Base-by-base conservation (phyloP, 1,140 invertebrate species). In the Drosophila serrata region DNA sequence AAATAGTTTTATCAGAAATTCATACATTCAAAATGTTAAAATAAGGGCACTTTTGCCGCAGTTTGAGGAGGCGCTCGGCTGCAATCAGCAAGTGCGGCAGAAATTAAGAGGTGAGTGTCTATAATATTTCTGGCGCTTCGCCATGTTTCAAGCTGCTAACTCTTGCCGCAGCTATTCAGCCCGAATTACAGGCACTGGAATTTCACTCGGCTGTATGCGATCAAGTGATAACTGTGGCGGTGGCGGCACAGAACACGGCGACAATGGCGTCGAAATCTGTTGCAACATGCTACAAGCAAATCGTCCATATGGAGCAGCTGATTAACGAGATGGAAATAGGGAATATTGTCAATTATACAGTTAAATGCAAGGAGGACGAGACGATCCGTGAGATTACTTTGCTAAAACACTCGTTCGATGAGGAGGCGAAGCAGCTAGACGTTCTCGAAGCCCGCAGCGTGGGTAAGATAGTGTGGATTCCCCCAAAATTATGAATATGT, bases 361-460 rank as follows among this genome's bases (percentile, higher is more conserved):
- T 55, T 2, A 55, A 24, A 8, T 37, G 19, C 15, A 55, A 55
- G 33, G 51, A 55, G 55, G 55, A 57, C 4, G 11, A 57, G 22
- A 57, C 35, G 1, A 0, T 40, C 0, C 35, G 33, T 13, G 51
- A 55, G 35, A 22, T 55, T 11, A n/a, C 8, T n/a, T 4, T 6
- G 3, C 5, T 55, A 13, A 37, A 3, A 35, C 3, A n/a, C 2
- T 8, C 31, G 13, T 37, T 24, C 7, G 6, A 17, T 12, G 4
- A 42, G 9, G 33, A 40, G 35, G 9, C 35, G 9, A 17, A 42
- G 35, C 22, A 57, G 15, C 33, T 57, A 0, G 55, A 57, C 15
- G 0, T 8, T n/a, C 15, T 57, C 4, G 35, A 57, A 17, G n/a
- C 2, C 1, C 55, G 55, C 35, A 40, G 35, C 22, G 4, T 1